Evolutionary conservation across 2,797 vertebrate species (phyloP).

Genomic region (Anabas testudineus): DNA sequence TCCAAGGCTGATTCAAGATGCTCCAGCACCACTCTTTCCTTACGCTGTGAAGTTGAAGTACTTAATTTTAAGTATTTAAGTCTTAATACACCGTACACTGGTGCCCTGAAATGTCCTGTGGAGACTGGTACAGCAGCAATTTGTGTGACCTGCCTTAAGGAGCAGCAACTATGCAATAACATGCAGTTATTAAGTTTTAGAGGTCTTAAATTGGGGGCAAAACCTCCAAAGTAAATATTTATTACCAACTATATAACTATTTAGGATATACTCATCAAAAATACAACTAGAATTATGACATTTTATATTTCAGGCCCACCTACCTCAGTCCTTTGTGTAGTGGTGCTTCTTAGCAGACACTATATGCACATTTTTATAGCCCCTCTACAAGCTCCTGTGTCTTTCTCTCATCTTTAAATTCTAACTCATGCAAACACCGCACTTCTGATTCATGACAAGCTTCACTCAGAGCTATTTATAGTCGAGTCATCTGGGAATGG

Average conservation of each 20-base stretch:
- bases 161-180: too few relatives aligned
- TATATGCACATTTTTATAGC: slow-evolving; percentile 20
- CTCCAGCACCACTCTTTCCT: not conserved
- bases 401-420: slow-evolving; percentile 37
- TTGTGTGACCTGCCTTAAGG: not conserved
- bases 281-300: too few relatives aligned
- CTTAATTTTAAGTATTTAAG: not conserved
- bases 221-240: too few relatives aligned
- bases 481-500: slow-evolving; percentile 8
- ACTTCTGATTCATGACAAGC: slow-evolving; percentile 44
- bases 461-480: slow-evolving; percentile 64
- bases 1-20: not conserved
- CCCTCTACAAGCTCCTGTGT: slow-evolving; percentile 11
- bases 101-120: not conserved
- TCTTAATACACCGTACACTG: not conserved
- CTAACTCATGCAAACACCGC: slow-evolving; percentile 22
- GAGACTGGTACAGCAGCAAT: not conserved
- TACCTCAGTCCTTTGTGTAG: not conserved
- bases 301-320: not conserved
- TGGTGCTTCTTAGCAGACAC: slow-evolving; percentile 22
- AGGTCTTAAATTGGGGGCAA: too few relatives aligned
- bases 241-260: too few relatives aligned
- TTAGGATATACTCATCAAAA: too few relatives aligned
- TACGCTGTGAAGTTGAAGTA: too few relatives aligned
- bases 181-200: too few relatives aligned